These are phyloP conservation scores for Echinometra lucunter DNA, from an alignment of 53 echinoderm and acorn worm species.

Conservation along the genomic window DNA sequence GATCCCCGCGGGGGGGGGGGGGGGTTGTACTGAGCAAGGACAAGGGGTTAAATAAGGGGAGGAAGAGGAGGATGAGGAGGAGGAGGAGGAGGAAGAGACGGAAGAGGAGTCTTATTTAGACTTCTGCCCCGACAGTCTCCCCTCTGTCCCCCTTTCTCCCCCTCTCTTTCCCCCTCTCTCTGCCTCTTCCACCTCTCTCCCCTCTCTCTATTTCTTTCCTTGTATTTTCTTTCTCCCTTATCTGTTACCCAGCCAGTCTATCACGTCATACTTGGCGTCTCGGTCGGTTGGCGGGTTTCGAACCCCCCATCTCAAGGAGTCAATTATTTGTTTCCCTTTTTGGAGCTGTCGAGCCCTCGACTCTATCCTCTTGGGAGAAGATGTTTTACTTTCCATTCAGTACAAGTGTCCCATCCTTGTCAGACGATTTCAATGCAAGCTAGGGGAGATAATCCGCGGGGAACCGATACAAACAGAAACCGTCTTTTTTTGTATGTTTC, in stretches of 20 bases:
- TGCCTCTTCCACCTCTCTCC: too few relatives aligned
- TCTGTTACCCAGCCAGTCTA: not conserved
- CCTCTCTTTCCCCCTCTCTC: too few relatives aligned
- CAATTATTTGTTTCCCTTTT: conserved; percentile 38
- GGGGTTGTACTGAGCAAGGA: too few relatives aligned
- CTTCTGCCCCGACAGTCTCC: too few relatives aligned
- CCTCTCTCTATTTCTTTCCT: too few relatives aligned
- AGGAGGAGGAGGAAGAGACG: not conserved
- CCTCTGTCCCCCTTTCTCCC: too few relatives aligned
- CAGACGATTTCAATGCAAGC: not conserved
- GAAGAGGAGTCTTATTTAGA: too few relatives aligned
- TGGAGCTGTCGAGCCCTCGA: not conserved
- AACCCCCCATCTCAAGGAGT: not conserved
- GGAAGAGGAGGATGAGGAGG: not conserved
- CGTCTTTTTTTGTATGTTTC: not conserved
- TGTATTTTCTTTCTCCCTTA: too few relatives aligned
- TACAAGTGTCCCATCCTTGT: conserved; percentile 46
- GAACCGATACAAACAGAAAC: not conserved
- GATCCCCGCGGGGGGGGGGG: too few relatives aligned
- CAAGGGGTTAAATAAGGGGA: too few relatives aligned
- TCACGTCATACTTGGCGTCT: not conserved
- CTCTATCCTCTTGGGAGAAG: not conserved
- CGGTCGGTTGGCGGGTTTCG: too few relatives aligned
- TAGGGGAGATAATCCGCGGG: not conserved
- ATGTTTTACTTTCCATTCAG: conserved; percentile 46